Percentiles rank a stretch among this genome's conserved stretches.
These are phyloP conservation scores for Corvus moneduloides DNA, from an alignment of 2,113 vertebrate species.

Conservation along the genomic window DNA sequence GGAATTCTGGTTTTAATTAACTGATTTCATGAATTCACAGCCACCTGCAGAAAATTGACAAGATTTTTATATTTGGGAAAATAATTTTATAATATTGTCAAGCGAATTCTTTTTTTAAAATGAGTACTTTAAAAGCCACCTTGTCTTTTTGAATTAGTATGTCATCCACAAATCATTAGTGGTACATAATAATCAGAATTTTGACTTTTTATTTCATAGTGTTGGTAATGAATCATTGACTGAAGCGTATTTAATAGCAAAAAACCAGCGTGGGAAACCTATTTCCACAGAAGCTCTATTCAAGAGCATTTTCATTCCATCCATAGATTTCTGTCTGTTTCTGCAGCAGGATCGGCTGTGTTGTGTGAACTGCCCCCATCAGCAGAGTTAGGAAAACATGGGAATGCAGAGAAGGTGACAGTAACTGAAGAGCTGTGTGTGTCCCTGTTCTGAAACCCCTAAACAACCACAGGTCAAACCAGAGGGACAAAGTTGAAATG, in stretches of 20 bases:
- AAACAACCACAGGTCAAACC: neutral
- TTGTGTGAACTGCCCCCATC: neutral
- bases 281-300: neutral
- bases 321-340: neutral
- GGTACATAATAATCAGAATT: neutral
- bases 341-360: neutral
- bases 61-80: neutral
- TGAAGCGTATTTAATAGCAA: neutral
- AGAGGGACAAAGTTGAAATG: neutral
- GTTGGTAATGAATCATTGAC: neutral
- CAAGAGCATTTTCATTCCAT: neutral
- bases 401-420: neutral
- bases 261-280: neutral
- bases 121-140: neutral
- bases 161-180: neutral
- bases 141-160: neutral
- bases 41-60: neutral
- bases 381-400: neutral
- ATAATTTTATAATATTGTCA: neutral
- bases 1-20: neutral
- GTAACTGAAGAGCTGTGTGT: neutral
- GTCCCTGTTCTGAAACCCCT: neutral
- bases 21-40: neutral
- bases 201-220: neutral
- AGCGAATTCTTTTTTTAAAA: neutral